Evolutionary conservation across 2,797 vertebrate genomes (phyloP), one percentile per base, ranked within the genome.

Genomic region (Acanthurus tractus): DNA sequence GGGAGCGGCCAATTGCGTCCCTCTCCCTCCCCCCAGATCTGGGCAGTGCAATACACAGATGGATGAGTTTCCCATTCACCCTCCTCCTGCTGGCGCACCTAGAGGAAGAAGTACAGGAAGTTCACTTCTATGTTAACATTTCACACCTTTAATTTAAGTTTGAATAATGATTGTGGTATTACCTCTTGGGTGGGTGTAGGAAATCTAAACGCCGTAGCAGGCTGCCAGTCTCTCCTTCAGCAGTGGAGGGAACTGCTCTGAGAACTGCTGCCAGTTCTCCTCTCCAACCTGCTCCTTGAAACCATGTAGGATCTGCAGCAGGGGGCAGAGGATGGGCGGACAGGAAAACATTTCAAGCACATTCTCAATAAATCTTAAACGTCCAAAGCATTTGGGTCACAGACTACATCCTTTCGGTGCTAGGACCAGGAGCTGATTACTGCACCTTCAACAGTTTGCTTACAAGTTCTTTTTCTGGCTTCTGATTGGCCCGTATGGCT

Each of bases 241-340:
- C 91, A 98, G 94, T 1, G 96, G 97, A 0, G 97, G 97, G 88
- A 98, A 98, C 94, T 98, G 97, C 92, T 98, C 97, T 0, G 97
- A 98, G 81, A 98, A 98, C 93, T 98, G 97, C 86, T 97, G 96
- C 97, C 97, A 98, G 93, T 98, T 98, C 75, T 98, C 97, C 90
- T 97, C 97, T 1, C 97, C 97, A 0, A 98, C 97, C 90, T 98
- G 97, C 85, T 97, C 97, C 94, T 98, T 98, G 91, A 98, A 98
- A 50, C 97, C 97, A 0, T 98, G 97, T 61, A 98, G 94, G 91
- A 98, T 98, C 97, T 97, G 86, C 34, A 5, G 18, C 20, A 34
- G 54, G 2, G 14, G 29, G 25, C 13, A 44, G 15, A 69, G 53
- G 54, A 40, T 18, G 12, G 15, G 9, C 9, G 6, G 1, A 1